phyloP scores from a whole-genome alignment of 1,140 invertebrate species.

The Metaphire vulgaris region DNA sequence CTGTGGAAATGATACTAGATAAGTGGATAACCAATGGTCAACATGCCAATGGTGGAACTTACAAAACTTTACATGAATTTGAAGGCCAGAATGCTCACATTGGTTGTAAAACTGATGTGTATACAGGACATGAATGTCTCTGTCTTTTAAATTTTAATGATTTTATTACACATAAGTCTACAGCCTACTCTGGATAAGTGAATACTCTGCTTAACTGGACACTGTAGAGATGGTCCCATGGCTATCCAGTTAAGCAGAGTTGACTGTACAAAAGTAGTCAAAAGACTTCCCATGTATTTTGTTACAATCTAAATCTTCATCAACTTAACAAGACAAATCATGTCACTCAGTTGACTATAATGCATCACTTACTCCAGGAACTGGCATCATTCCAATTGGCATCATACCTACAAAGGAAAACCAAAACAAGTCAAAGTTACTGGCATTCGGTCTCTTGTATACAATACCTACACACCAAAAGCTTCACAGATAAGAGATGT shows the following conservation, averaged over 20 bases:
- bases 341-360: not conserved
- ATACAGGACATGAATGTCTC: too few relatives aligned
- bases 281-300: not conserved
- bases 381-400: slow-evolving; percentile 46
- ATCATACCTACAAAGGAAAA: slow-evolving; percentile 41
- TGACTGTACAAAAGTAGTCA: slow-evolving; percentile 5
- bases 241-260: slow-evolving; percentile 6
- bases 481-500: slow-evolving; percentile 6
- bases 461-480: not conserved
- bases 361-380: slow-evolving; percentile 37
- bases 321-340: not conserved
- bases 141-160: too few relatives aligned
- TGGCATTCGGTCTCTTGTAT: not conserved
- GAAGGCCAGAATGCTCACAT: too few relatives aligned
- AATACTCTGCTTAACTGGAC: too few relatives aligned
- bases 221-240: not conserved
- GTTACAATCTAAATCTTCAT: too few relatives aligned
- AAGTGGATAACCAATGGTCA: too few relatives aligned
- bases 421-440: not conserved
- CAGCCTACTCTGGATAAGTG: too few relatives aligned
- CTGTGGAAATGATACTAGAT: too few relatives aligned
- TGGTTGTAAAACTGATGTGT: too few relatives aligned
- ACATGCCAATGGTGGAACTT: too few relatives aligned
- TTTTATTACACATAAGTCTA: too few relatives aligned
- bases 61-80: too few relatives aligned